Percentiles rank a stretch among this genome's conserved stretches.
Evolutionary conservation across 2,113 vertebrate species (phyloP).

Genomic region (Ageneiosus marmoratus): DNA sequence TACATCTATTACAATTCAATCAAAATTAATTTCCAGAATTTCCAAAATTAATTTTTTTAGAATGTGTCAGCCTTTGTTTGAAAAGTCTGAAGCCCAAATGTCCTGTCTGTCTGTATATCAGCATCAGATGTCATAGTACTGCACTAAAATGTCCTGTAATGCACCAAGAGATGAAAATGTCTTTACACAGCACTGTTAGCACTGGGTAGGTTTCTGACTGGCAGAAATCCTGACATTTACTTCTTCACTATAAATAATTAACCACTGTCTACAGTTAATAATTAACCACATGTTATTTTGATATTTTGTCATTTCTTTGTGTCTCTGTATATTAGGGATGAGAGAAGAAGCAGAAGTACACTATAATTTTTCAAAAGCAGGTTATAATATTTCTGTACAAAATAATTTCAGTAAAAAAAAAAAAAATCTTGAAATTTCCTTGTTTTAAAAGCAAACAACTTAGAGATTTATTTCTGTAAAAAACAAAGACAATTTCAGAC

Average conservation of each 20-base stretch:
- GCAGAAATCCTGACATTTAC: conserved; percentile 27
- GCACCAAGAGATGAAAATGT: not conserved
- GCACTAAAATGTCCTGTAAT: not conserved
- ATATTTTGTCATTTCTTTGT: conserved; percentile 26
- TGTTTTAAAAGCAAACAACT: not conserved
- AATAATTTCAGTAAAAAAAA: not conserved
- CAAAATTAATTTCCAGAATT: conserved; percentile 22
- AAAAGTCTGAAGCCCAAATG: not conserved
- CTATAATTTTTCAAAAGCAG: not conserved
- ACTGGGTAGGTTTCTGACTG: conserved; percentile 29
- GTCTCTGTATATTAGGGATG: not conserved
- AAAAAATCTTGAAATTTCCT: not conserved
- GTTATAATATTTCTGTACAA: not conserved
- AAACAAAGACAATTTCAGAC: not conserved
- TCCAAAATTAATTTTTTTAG: not conserved
- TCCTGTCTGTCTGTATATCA: not conserved
- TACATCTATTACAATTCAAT: conserved; percentile 1
- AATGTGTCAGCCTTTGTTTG: not conserved
- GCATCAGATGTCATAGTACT: not conserved
- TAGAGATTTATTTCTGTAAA: not conserved
- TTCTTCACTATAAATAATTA: conserved; percentile 35
- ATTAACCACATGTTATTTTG: conserved; percentile 36
- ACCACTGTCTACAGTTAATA: conserved; percentile 33
- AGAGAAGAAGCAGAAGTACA: not conserved
- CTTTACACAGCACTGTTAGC: conserved; percentile 8